Evolutionary conservation across 2,888 invertebrate species (phyloP).

Genomic region (Drosophila glabriapex): DNA sequence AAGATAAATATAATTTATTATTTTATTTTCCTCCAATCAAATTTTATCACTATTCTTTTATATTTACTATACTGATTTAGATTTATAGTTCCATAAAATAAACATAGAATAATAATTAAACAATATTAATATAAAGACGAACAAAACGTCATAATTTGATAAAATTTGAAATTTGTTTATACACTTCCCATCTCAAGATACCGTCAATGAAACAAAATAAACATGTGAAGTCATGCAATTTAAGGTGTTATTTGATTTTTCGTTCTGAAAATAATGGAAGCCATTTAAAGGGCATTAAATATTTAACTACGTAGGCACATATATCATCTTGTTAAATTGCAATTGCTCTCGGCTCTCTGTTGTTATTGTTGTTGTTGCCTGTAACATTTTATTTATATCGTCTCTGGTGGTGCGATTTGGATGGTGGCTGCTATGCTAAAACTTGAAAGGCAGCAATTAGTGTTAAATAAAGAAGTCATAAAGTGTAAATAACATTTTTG

Average conservation of each 20-base stretch:
- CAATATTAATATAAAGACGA: not conserved
- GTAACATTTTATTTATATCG: slow-evolving; percentile 30
- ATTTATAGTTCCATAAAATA: no score
- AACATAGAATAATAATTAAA: not conserved
- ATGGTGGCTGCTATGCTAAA: slow-evolving; percentile 6
- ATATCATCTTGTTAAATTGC: slow-evolving; percentile 20
- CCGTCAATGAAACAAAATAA: not conserved
- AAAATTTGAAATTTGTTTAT: not conserved
- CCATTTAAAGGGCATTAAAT: slow-evolving; percentile 27
- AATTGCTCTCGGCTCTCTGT: slow-evolving; percentile 1
- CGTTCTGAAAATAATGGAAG: not conserved
- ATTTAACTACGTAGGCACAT: slow-evolving; percentile 6
- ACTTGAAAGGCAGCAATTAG: slow-evolving; percentile 69
- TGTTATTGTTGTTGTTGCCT: slow-evolving; percentile 7
- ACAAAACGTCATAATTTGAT: not conserved
- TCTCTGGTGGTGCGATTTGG: slow-evolving; percentile 21
- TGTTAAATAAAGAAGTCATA: slow-evolving; percentile 77
- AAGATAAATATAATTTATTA: not conserved
- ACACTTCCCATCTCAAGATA: not conserved
- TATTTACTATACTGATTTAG: no score
- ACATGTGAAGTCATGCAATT: not conserved
- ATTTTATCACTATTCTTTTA: not conserved
- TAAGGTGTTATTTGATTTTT: not conserved
- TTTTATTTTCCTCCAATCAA: not conserved
- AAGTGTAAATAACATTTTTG: slow-evolving; percentile 74